A percentile compares a stretch with the other conserved stretches of the same genome.
Conservation (phyloP, 2,113 vertebrate genomes). For the Atrichornis clamosus region DNA sequence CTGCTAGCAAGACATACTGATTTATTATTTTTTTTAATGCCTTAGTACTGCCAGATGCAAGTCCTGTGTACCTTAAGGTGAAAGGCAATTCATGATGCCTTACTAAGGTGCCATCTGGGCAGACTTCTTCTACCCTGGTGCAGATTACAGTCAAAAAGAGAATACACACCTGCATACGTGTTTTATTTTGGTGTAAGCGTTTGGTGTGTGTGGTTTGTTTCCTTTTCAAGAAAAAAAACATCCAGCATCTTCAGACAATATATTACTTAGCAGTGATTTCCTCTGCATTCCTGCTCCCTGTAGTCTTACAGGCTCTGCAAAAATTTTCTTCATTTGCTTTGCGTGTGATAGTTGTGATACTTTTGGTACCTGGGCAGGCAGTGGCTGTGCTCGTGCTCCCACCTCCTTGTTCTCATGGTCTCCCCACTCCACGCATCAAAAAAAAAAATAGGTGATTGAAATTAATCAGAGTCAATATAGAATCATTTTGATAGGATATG, state of each 20-base stretch:
- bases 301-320: not conserved
- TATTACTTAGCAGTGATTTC: not conserved
- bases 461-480: not conserved
- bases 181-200: not conserved
- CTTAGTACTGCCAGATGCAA: slow-evolving; percentile 62
- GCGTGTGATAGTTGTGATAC: not conserved
- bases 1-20: slow-evolving; percentile 62
- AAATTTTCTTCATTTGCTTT: not conserved
- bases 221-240: not conserved
- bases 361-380: not conserved
- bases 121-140: not conserved
- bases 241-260: not conserved
- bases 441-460: not conserved
- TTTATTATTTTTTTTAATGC: not conserved
- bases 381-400: not conserved
- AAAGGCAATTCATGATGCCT: slow-evolving; percentile 47
- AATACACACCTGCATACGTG: rapidly evolving
- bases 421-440: not conserved
- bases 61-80: slow-evolving; percentile 41
- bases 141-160: not conserved
- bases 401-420: not conserved
- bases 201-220: not conserved
- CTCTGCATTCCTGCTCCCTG: not conserved
- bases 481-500: not conserved
- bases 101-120: slow-evolving; percentile 26